Base-by-base conservation (phyloP, 2,113 vertebrate genomes). In the Carassius auratus region DNA sequence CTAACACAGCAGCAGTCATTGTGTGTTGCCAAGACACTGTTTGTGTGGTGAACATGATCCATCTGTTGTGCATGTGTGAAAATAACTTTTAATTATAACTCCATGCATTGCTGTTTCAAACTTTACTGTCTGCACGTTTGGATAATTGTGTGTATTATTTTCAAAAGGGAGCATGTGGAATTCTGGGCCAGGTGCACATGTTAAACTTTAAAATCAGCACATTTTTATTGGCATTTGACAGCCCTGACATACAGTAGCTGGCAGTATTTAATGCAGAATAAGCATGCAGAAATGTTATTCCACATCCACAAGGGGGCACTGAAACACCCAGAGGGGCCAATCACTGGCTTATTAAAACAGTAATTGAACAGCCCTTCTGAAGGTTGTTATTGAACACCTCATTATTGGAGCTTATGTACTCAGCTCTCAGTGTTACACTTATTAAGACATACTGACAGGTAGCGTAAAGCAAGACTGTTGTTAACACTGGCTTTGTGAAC, bases 361-460 rank as follows among this genome's bases (percentile, higher is more conserved):
- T 78, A 73, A 87, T 86, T 81, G 45, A 84, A 55, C 61, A 9
- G 17, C 23, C 61, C 52, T 80, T 79, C 85, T 76, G 68, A 52
- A 75, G 59, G 77, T 83, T 89, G 75, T 85, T 88, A 79, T 87
- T 88, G 62, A 76, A 86, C 87, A 79, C 33, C 86, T 85, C 88
- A 82, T 91, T 88, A 89, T 86, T 85, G 87, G 77, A 85, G 89
- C 86, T 90, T 92, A 89, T 87, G 84, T 92, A 76, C 86, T 77
- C 66, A 88, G 76, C 69, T 83, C 77, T 69, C 68, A 48, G 50
- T 45, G 10, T 80, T 77, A 45, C 50, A 71, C 19, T 76, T 73
- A 62, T 81, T 80, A 80, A 80, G 76, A 50, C 76, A 42, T 19
- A 69, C 50, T 21, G 50, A 77, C 82, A 86, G 80, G 66, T 84